Base-by-base conservation (phyloP, 2,888 invertebrate species). In the Lamellibrachia satsuma region DNA sequence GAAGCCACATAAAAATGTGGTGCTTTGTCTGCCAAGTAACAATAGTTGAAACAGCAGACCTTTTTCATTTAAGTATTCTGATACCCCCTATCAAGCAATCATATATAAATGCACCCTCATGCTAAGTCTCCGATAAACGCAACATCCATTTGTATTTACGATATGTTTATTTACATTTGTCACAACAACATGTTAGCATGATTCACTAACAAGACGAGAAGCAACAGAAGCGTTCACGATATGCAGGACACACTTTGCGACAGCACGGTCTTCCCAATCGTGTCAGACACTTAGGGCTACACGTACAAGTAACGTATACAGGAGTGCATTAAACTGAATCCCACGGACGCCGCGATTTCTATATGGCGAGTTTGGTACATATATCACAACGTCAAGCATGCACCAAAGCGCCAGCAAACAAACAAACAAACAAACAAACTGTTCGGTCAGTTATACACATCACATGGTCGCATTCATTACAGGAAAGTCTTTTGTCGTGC, bases 91-190 rank as follows among this genome's bases (percentile, higher is more conserved):
- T 4, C 75, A 22, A 75, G 75, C n/a, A 22, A 75, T 75, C 75
- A 75, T n/a, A 57, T 15, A 11, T 15, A 57, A 8, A 57, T 57
- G 8, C 57, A 57, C 57, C 8, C 57, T 57, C 57, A 6, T 7
- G 11, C 3, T 8, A 8, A 57, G 57, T 11, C 15, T 57, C 57
- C 8, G 11, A 57, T n/a, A n/a, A 75, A 75, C 15, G 22, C 11
- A 15, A n/a, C 75, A 22, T 75, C 75, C 15, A 75, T 75, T 75
- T 22, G 22, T 75, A 75, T 6, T 75, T 15, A 75, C 11, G 22
- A 75, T 75, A 75, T 75, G 75, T 75, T 75, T 75, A 75, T 75
- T 75, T 75, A 22, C n/a, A 75, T 15, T 75, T 75, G 75, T 75
- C 22, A 75, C 75, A 75, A 75, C 75, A 22, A 75, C 75, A 22